Evolutionary conservation across 2,888 invertebrate species (phyloP).

Genomic region (Eilema sororculum): DNA sequence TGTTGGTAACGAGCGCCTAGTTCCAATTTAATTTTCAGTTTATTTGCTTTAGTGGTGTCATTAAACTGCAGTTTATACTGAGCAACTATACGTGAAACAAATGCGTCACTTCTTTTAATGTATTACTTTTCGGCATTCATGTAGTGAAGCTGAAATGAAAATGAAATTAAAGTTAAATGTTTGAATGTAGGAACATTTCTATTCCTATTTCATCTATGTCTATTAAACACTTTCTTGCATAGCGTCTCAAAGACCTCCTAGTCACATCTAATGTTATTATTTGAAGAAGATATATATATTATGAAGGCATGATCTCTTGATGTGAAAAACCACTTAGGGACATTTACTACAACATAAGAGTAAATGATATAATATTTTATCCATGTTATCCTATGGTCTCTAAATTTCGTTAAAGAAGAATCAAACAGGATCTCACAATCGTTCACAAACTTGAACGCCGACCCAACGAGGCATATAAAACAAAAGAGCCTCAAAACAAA

Average conservation of each 20-base stretch:
- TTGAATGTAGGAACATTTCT: no score
- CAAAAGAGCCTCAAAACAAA: slow-evolving; percentile 7
- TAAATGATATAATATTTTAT: background rate
- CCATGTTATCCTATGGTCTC: background rate
- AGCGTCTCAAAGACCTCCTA: no score
- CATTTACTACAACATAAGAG: background rate
- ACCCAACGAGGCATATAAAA: slow-evolving; percentile 1
- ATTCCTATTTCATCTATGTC: no score
- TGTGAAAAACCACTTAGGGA: no score
- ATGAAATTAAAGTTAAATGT: no score
- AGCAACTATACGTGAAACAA: slow-evolving; percentile 6
- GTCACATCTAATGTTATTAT: no score
- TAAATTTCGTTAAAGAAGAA: slow-evolving; percentile 1
- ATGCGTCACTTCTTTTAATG: slow-evolving; percentile 10
- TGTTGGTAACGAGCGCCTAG: slow-evolving; percentile 10
- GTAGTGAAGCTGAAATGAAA: no score
- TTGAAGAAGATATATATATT: no score
- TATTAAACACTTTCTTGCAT: no score
- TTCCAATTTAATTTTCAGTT: slow-evolving; percentile 13
- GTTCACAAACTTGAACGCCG: background rate
- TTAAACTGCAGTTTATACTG: slow-evolving; percentile 19
- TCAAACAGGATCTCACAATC: background rate
- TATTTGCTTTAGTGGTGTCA: slow-evolving; percentile 16
- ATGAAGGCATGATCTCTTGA: no score
- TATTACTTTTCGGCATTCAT: background rate